Evolutionary conservation across 2,797 vertebrate genomes (phyloP).

Genomic region (Ispidina picta): DNA sequence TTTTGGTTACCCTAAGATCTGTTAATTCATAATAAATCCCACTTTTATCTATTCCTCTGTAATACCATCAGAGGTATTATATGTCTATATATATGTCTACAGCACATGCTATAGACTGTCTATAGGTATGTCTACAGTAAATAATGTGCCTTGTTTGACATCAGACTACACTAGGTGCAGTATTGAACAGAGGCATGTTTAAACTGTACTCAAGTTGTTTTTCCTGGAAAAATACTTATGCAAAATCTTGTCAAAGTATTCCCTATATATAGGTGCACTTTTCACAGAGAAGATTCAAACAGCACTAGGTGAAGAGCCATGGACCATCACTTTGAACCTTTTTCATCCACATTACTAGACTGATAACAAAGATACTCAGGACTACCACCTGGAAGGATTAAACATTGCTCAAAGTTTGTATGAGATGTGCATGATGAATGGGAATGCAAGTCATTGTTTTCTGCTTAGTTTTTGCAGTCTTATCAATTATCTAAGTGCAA

Average conservation of each 20-base stretch:
- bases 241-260: background rate
- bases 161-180: background rate
- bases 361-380: background rate
- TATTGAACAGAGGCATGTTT: background rate
- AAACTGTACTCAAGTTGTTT: background rate
- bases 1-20: background rate
- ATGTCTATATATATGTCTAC: too few species aligned
- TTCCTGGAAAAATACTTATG: background rate
- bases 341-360: too few species aligned
- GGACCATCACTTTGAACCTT: background rate
- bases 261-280: background rate
- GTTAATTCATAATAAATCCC: background rate
- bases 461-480: background rate
- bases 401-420: background rate
- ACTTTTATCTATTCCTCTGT: background rate
- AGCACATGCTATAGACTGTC: too few species aligned
- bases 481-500: background rate
- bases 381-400: background rate
- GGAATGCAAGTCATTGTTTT: background rate
- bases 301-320: background rate
- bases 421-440: accelerated
- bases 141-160: background rate
- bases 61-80: background rate
- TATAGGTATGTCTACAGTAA: background rate
- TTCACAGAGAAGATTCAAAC: background rate